Evolutionary conservation across 2,797 vertebrate genomes (phyloP).

Genomic region (Nothura maculosa): DNA sequence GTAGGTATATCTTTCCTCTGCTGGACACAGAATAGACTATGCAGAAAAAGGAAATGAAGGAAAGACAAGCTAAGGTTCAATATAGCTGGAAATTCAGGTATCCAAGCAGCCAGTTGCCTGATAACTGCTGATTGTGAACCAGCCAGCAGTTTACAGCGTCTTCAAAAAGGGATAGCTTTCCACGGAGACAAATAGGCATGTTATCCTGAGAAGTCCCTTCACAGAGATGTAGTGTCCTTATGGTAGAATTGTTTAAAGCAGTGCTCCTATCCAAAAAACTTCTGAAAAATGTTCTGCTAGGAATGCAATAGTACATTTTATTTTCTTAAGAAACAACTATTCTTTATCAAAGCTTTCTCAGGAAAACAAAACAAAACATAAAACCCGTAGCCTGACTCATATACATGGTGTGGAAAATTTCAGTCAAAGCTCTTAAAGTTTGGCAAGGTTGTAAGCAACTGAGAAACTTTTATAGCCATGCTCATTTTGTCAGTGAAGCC

Average conservation of each 20-base stretch:
- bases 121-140: fast-evolving
- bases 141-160: not conserved
- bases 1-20: not conserved
- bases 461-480: not conserved
- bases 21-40: not conserved
- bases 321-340: not conserved
- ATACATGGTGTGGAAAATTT: not conserved
- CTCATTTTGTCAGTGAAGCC: conserved; percentile 14
- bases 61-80: not conserved
- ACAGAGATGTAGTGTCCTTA: not conserved
- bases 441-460: not conserved
- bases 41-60: fast-evolving
- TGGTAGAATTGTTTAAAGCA: not conserved
- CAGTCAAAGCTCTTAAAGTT: not conserved
- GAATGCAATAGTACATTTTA: not conserved
- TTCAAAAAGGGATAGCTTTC: fast-evolving
- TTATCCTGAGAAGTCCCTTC: fast-evolving
- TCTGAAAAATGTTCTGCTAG: too few species aligned
- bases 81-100: not conserved
- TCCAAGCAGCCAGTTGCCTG: not conserved
- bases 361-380: not conserved
- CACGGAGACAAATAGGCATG: not conserved
- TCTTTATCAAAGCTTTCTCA: not conserved
- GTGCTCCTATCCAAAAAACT: not conserved
- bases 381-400: not conserved